Conservation (phyloP, 1,140 invertebrate genomes). For the Drosophila sproati region DNA sequence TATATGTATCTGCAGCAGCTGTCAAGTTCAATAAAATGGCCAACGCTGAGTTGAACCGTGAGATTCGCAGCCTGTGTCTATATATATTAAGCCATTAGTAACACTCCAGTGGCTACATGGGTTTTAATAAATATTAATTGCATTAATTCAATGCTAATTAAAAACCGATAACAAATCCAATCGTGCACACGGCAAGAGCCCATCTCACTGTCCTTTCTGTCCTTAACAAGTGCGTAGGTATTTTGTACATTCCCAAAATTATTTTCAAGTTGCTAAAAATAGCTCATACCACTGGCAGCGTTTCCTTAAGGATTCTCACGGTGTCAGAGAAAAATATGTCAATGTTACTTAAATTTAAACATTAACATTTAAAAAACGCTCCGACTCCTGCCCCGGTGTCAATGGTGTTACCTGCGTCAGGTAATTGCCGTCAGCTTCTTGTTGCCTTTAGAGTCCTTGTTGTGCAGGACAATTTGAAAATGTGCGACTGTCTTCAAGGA, state of each 20-base stretch:
- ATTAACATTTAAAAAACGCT: conserved; percentile 50
- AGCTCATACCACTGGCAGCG: conserved; percentile 11
- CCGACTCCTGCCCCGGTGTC: conserved; percentile 35
- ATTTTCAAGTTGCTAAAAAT: conserved; percentile 20
- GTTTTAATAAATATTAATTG: conserved; percentile 65
- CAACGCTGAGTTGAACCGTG: not conserved
- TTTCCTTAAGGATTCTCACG: conserved; percentile 9
- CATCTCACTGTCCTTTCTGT: not conserved
- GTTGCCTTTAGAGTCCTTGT: conserved; percentile 39
- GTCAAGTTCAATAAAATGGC: conserved; percentile 60
- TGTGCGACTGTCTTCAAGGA: conserved; percentile 51
- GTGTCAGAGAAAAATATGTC: conserved; percentile 44
- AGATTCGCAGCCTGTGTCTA: conserved; percentile 24
- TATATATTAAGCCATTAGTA: conserved; percentile 57
- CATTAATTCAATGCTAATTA: conserved; percentile 69
- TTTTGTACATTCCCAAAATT: not conserved
- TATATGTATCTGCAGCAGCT: conserved; percentile 5
- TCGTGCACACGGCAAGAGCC: conserved; percentile 11
- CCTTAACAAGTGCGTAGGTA: not conserved
- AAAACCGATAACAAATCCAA: conserved; percentile 61
- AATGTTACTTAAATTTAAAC: conserved; percentile 46
- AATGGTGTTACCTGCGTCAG: conserved; percentile 52
- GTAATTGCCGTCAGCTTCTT: conserved; percentile 61
- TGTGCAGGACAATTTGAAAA: conserved; percentile 65
- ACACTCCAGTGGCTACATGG: conserved; percentile 42